These are phyloP conservation scores for Muscina levida DNA, from an alignment of 2,888 invertebrate genomes.

Conservation along the genomic window DNA sequence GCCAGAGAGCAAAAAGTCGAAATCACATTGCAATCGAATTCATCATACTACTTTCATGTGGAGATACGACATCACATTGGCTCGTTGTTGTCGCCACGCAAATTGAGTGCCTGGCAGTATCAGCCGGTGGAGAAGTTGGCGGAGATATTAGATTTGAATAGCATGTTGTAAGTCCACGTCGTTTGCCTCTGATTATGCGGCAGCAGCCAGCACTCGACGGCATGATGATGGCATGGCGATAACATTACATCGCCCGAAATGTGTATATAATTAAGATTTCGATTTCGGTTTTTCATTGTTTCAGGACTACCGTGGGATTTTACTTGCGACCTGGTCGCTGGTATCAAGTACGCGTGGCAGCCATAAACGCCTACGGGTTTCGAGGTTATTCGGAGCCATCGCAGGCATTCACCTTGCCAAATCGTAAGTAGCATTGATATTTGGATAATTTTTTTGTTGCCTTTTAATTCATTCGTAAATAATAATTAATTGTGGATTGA, in stretches of 20 bases:
- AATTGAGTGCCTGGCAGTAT: conserved; percentile 84
- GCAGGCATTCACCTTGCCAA: conserved; percentile 81
- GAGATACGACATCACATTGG: conserved; percentile 88
- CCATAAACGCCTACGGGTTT: conserved; percentile 86
- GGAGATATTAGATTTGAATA: conserved; percentile 71
- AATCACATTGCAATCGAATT: conserved; percentile 80
- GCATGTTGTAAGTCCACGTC: conserved; percentile 58
- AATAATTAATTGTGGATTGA: too few relatives aligned
- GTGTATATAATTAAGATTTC: neutral
- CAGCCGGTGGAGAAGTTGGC: conserved; percentile 76
- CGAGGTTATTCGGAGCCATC: conserved; percentile 86
- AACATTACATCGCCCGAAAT: neutral
- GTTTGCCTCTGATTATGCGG: too few relatives aligned
- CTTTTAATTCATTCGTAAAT: too few relatives aligned
- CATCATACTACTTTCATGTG: conserved; percentile 78
- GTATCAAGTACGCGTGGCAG: conserved; percentile 90
- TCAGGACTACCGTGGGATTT: conserved; percentile 76
- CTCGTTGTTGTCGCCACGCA: conserved; percentile 83
- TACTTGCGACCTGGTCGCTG: conserved; percentile 84
- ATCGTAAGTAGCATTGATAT: conserved; percentile 73
- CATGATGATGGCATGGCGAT: too few relatives aligned
- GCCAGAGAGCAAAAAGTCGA: conserved; percentile 81
- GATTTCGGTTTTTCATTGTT: neutral
- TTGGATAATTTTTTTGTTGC: too few relatives aligned
- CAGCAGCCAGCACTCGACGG: too few relatives aligned